These are phyloP conservation scores for Alosa sapidissima DNA, from an alignment of 2,797 vertebrate species.

Conservation along the genomic window DNA sequence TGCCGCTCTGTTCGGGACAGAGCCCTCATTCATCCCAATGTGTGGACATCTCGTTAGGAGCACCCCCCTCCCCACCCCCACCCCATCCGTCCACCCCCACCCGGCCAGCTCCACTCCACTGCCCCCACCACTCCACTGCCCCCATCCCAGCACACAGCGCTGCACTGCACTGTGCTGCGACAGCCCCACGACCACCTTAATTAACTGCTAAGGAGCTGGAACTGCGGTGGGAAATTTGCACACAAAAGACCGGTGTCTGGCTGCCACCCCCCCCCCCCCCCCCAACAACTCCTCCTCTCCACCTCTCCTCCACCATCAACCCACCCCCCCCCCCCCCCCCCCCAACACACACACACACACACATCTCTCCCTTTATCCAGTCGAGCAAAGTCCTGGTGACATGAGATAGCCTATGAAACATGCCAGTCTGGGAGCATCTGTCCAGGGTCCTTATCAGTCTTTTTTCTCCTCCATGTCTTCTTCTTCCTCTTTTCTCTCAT, in stretches of 20 bases:
- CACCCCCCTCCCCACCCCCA: conserved; percentile 49
- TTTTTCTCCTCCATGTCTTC: conserved; percentile 49
- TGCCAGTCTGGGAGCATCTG: not conserved
- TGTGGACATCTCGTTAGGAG: conserved; percentile 86
- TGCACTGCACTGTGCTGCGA: conserved; percentile 54
- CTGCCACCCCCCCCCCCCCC: conserved; percentile 63
- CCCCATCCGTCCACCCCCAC: not conserved
- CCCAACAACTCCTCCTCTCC: conserved; percentile 31
- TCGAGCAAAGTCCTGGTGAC: not conserved
- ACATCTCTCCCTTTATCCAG: conserved; percentile 38
- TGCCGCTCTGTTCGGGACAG: conserved; percentile 88
- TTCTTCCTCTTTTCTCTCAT: not conserved
- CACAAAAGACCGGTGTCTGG: conserved; percentile 88
- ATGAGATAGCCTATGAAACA: not conserved
- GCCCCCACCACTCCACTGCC: conserved; percentile 50
- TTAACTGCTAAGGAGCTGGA: conserved; percentile 88
- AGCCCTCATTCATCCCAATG: conserved; percentile 88
- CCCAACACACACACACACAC: not conserved
- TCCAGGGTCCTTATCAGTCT: conserved; percentile 50
- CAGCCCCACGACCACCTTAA: conserved; percentile 89
- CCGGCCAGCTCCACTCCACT: conserved; percentile 66
- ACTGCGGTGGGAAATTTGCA: conserved; percentile 96
- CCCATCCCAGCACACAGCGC: not conserved
- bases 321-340: conserved; percentile 41
- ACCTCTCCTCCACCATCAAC: conserved; percentile 49